Percentiles rank a stretch among this genome's conserved stretches.
phyloP scores from a whole-genome alignment of 2,113 vertebrate genomes.

The Actinemys pallida region DNA sequence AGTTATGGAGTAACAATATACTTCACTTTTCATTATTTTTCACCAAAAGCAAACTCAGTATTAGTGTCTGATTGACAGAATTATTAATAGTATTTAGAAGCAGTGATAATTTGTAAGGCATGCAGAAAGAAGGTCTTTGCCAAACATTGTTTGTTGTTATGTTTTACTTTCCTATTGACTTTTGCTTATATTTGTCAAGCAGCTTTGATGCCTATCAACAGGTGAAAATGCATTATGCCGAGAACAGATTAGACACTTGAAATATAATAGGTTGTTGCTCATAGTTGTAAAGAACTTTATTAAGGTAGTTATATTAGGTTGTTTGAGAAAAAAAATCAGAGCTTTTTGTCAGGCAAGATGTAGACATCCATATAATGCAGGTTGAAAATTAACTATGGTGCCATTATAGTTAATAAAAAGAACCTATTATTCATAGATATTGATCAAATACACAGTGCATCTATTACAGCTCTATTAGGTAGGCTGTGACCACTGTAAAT shows the following conservation, averaged over 20 bases:
- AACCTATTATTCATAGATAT: constrained; percentile 57
- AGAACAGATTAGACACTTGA: neutral
- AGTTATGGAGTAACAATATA: neutral
- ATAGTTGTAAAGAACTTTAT: neutral
- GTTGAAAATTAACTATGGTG: neutral
- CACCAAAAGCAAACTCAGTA: neutral
- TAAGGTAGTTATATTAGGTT: neutral
- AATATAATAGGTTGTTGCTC: neutral
- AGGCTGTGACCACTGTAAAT: constrained; percentile 46
- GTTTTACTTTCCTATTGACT: neutral
- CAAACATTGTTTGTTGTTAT: neutral
- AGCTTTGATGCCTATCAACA: neutral
- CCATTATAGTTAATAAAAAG: constrained; percentile 40
- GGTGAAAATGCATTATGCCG: neutral
- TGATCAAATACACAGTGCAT: constrained; percentile 56
- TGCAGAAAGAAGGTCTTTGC: neutral
- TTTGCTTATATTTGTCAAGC: neutral
- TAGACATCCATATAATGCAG: neutral
- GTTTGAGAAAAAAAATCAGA: neutral
- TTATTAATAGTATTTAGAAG: neutral
- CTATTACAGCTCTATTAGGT: constrained; percentile 54
- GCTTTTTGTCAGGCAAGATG: neutral
- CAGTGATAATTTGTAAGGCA: neutral
- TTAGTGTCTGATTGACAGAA: neutral
- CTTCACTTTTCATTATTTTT: neutral